Evolutionary conservation across 2,113 vertebrate species (phyloP).

Genomic region (Lagopus leucura): DNA sequence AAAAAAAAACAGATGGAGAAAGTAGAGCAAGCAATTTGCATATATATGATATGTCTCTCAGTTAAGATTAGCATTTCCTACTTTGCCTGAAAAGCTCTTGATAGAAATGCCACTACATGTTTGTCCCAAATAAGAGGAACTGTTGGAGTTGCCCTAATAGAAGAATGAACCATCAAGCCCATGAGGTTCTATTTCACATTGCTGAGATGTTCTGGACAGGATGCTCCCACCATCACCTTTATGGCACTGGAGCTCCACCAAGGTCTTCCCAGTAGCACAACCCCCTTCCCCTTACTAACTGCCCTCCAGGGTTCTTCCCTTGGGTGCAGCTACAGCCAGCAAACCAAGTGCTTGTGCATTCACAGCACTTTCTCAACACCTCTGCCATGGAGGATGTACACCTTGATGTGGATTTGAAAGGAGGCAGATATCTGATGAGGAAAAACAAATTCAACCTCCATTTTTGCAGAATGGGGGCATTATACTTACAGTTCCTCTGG

Average conservation of each 20-base stretch:
- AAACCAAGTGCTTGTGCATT: background rate
- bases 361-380: fast-evolving
- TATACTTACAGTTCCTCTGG: background rate
- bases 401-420: background rate
- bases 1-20: slow-evolving; percentile 72
- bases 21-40: slow-evolving; percentile 73
- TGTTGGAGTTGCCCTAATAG: background rate
- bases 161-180: background rate
- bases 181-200: background rate
- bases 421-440: background rate
- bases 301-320: background rate
- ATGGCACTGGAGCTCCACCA: background rate
- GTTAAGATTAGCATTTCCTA: slow-evolving; percentile 65
- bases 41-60: slow-evolving; percentile 64
- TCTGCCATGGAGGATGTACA: background rate
- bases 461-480: background rate
- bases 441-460: background rate
- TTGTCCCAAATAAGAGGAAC: slow-evolving; percentile 8
- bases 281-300: background rate
- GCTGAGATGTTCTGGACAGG: background rate
- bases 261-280: background rate
- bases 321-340: background rate
- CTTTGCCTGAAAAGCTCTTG: slow-evolving; percentile 37
- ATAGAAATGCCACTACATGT: slow-evolving; percentile 9
- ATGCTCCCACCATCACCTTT: no score